These are phyloP conservation scores for Sebastiscus albofasciatus DNA, from an alignment of 2,797 vertebrate species.

Conservation along the genomic window DNA sequence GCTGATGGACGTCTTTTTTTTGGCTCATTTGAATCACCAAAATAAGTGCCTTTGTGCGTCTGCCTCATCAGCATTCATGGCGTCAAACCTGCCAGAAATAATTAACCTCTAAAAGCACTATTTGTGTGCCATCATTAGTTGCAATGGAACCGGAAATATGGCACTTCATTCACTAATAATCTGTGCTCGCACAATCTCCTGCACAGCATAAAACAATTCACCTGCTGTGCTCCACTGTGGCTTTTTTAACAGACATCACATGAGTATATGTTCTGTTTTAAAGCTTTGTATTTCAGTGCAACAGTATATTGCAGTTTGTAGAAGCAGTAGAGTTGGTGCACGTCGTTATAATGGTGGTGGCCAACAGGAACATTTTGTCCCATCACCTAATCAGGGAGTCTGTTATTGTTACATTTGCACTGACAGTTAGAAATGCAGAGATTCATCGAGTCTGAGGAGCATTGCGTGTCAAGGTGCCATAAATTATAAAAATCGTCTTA, in stretches of 20 bases:
- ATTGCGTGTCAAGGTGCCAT: background rate
- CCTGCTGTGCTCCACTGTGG: background rate
- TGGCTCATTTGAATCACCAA: background rate
- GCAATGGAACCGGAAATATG: background rate
- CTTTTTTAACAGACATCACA: background rate
- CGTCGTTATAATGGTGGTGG: no score
- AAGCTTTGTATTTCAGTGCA: background rate
- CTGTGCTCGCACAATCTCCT: background rate
- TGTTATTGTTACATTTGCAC: background rate
- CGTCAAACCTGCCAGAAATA: background rate
- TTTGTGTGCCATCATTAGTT: background rate
- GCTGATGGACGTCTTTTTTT: background rate
- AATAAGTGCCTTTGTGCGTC: background rate
- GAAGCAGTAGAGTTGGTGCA: background rate
- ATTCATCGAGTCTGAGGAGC: background rate
- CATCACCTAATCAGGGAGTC: background rate
- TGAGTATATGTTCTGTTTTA: background rate
- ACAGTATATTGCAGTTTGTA: background rate
- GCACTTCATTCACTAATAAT: background rate
- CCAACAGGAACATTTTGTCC: constrained; percentile 6
- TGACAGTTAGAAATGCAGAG: background rate
- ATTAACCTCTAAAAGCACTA: background rate
- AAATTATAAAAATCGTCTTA: background rate
- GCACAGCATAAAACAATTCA: background rate
- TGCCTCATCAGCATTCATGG: constrained; percentile 8